Conservation (phyloP, 2,888 invertebrate species). For the Drosophila anomalata region DNA sequence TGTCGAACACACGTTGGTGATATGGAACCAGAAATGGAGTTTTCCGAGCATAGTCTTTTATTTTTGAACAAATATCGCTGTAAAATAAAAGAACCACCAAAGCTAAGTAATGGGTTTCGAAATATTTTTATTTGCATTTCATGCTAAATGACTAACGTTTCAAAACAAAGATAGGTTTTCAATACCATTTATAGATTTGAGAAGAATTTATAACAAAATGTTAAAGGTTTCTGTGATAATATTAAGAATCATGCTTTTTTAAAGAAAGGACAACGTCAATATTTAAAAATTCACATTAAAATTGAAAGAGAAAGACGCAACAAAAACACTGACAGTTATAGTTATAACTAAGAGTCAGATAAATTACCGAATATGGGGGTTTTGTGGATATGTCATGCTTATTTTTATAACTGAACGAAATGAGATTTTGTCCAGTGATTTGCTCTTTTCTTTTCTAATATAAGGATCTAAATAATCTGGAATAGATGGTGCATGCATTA, state of each 20-base stretch:
- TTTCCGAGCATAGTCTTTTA: conserved; percentile 88
- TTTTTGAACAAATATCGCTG: conserved; percentile 89
- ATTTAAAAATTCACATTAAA: conserved; percentile 1
- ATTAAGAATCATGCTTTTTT: background rate
- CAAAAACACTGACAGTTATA: conserved; percentile 41
- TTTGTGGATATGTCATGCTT: conserved; percentile 90
- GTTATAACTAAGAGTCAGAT: conserved; percentile 30
- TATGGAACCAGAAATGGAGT: conserved; percentile 92
- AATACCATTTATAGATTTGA: background rate
- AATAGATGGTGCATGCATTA: conserved; percentile 79
- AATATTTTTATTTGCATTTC: background rate
- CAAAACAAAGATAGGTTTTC: background rate
- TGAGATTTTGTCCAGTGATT: conserved; percentile 87
- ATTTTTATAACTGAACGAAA: conserved; percentile 92
- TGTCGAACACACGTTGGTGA: conserved; percentile 89
- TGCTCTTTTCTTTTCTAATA: conserved; percentile 85
- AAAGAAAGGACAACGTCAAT: background rate
- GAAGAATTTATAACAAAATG: background rate
- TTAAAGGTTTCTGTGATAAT: background rate
- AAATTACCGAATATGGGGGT: conserved; percentile 90
- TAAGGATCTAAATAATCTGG: conserved; percentile 90
- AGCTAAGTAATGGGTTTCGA: background rate
- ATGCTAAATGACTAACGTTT: conserved; percentile 1
- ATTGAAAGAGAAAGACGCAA: conserved; percentile 19
- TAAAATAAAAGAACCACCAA: conserved; percentile 41